These are phyloP conservation scores for Zaprionus davidi DNA, from an alignment of 1,140 invertebrate genomes.

Conservation along the genomic window DNA sequence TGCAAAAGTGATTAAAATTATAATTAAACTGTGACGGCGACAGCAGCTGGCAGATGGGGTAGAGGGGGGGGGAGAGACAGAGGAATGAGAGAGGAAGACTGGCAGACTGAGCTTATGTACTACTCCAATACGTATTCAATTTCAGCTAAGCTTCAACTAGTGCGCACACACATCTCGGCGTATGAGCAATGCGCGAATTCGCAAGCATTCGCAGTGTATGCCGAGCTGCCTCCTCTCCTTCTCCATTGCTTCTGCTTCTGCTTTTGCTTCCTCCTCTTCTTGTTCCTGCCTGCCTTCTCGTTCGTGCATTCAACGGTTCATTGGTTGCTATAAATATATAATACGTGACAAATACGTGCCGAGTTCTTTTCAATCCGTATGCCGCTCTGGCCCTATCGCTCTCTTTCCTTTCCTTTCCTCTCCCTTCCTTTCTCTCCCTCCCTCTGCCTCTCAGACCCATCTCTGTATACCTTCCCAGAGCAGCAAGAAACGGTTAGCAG, in stretches of 20 bases:
- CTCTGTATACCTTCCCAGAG: background rate
- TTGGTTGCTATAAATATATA: constrained; percentile 83
- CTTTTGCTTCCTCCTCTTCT: background rate
- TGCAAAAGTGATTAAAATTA: constrained; percentile 83
- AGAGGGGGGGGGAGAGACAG: background rate
- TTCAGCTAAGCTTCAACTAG: constrained; percentile 71
- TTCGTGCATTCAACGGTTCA: constrained; percentile 79
- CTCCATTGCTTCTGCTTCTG: background rate
- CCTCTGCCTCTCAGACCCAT: background rate
- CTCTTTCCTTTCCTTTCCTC: background rate
- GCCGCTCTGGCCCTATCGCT: constrained; percentile 3
- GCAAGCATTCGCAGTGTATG: constrained; percentile 58
- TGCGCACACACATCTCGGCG: constrained; percentile 56
- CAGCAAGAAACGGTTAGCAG: constrained; percentile 76
- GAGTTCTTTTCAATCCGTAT: constrained; percentile 77
- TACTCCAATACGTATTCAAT: constrained; percentile 66
- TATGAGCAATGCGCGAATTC: constrained; percentile 69
- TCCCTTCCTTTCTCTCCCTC: background rate
- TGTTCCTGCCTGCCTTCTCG: background rate
- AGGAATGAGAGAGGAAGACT: background rate
- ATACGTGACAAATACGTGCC: constrained; percentile 82
- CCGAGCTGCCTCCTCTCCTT: constrained; percentile 11
- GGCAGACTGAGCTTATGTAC: background rate
- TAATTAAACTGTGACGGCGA: constrained; percentile 73
- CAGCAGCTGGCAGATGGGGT: constrained; percentile 49